These are phyloP conservation scores for Cheilosia variabilis DNA, from an alignment of 2,888 invertebrate species.

Conservation along the genomic window DNA sequence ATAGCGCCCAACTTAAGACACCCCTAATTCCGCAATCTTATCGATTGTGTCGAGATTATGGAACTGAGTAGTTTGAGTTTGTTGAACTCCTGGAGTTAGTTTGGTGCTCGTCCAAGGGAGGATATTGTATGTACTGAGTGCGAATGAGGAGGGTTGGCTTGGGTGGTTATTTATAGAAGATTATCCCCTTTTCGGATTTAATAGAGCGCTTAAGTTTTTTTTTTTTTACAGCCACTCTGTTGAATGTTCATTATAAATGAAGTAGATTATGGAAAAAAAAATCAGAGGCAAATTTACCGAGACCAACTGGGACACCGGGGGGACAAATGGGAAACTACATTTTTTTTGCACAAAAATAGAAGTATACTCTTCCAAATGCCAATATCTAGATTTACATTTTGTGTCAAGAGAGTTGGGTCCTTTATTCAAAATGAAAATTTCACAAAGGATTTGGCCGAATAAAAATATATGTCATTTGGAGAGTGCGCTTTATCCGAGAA, in stretches of 20 bases:
- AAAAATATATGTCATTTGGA: constrained; percentile 1
- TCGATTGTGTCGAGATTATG: constrained; percentile 71
- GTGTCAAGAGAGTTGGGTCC: constrained; percentile 21
- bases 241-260: constrained; percentile 20
- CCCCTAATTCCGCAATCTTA: constrained; percentile 62
- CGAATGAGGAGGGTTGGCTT: constrained; percentile 6
- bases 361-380: not conserved
- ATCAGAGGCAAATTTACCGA: constrained; percentile 3
- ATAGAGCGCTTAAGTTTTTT: constrained; percentile 39
- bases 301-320: not conserved
- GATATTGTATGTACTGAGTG: constrained; percentile 1
- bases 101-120: constrained; percentile 13
- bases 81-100: constrained; percentile 50
- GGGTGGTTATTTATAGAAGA: constrained; percentile 57
- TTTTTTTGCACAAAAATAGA: not conserved
- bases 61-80: constrained; percentile 45
- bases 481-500: constrained; percentile 36
- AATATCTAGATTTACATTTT: not conserved
- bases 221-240: constrained; percentile 23
- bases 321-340: not conserved
- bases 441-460: not conserved
- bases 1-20: constrained; percentile 34
- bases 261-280: constrained; percentile 19
- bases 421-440: constrained; percentile 39
- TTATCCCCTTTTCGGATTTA: constrained; percentile 58